These are phyloP conservation scores for Formica selysi DNA, from an alignment of 1,140 invertebrate genomes.

Conservation along the genomic window DNA sequence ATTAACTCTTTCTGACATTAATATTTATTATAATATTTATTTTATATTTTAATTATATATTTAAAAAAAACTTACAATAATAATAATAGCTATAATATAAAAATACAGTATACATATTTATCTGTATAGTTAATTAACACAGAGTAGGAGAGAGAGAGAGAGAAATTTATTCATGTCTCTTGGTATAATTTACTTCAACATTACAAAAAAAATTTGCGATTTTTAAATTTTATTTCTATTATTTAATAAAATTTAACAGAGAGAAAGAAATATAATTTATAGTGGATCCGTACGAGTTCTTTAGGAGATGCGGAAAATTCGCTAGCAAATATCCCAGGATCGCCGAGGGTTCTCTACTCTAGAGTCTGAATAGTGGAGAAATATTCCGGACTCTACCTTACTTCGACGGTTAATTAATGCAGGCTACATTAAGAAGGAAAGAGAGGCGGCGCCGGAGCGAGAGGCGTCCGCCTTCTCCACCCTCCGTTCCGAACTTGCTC, in stretches of 20 bases:
- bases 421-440: constrained; percentile 75
- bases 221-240: not conserved
- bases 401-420: constrained; percentile 77
- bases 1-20: no score
- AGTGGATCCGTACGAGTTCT: not conserved
- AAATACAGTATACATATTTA: no score
- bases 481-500: constrained; percentile 24
- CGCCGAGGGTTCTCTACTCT: constrained; percentile 55
- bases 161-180: no score
- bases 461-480: constrained; percentile 10
- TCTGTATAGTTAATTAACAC: no score
- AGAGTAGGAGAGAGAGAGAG: no score
- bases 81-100: no score
- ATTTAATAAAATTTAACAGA: not conserved
- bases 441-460: not conserved
- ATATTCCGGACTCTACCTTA: constrained; percentile 70
- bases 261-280: not conserved
- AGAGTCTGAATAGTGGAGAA: constrained; percentile 58
- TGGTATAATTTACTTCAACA: no score
- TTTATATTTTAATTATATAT: no score
- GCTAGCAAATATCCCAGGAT: constrained; percentile 40
- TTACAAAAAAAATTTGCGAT: no score
- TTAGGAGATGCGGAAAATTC: constrained; percentile 20
- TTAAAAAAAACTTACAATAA: no score
- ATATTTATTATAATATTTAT: no score